Conservation (phyloP, 2,113 vertebrate species). For the Gasterosteus aculeatus region DNA sequence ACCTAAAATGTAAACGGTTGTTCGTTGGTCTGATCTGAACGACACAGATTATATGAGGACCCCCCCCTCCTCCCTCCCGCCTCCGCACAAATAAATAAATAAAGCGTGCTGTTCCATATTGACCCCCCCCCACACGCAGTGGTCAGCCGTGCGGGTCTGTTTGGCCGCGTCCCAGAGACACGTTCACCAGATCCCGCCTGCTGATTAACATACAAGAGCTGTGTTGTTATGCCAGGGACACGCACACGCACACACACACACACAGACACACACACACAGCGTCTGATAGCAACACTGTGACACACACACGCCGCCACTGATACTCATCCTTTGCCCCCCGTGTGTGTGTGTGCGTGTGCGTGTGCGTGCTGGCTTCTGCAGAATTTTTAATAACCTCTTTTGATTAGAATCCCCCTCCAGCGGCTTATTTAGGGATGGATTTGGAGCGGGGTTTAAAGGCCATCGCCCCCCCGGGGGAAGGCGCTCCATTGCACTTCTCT, state of each 20-base stretch:
- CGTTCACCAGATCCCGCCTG: conserved; percentile 68
- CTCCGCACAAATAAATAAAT: background rate
- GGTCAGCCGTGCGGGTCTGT: conserved; percentile 60
- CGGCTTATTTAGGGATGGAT: conserved; percentile 83
- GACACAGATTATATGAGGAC: conserved; percentile 32
- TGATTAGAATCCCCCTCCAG: conserved; percentile 82
- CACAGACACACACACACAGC: conserved; percentile 2
- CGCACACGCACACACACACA: conserved; percentile 45
- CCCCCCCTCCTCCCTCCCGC: background rate
- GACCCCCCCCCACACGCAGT: conserved; percentile 49
- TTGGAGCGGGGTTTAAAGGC: conserved; percentile 84
- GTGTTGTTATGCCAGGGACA: conserved; percentile 70
- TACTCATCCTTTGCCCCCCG: conserved; percentile 66
- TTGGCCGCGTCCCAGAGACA: conserved; percentile 68
- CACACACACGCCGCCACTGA: conserved; percentile 55
- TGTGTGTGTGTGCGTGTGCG: conserved; percentile 33
- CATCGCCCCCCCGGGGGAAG: conserved; percentile 72
- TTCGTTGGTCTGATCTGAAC: conserved; percentile 12
- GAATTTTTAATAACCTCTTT: conserved; percentile 84
- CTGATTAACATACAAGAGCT: conserved; percentile 77
- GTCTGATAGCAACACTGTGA: conserved; percentile 42
- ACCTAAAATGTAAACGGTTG: background rate
- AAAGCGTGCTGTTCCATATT: conserved; percentile 30
- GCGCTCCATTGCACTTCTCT: conserved; percentile 81
- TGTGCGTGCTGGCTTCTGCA: conserved; percentile 69